Evolutionary conservation across 2,113 vertebrate genomes (phyloP), one percentile per base, ranked within the genome.

Genomic region (Columba janthina): DNA sequence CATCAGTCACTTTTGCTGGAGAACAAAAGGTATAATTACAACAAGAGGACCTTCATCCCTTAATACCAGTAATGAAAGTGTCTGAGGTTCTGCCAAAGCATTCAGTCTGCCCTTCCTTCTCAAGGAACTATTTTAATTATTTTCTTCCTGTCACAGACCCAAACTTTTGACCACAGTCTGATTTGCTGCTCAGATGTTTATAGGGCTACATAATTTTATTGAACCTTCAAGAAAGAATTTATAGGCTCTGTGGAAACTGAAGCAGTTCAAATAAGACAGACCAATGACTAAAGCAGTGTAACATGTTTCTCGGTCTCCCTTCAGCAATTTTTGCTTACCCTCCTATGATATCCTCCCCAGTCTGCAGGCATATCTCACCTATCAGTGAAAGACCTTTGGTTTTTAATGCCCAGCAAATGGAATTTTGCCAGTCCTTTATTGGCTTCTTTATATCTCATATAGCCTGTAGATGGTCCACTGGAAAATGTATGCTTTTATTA

Each of bases 111-210:
- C 34, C 16, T 91, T 94, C 78, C 71, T 94, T 90, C 64, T 76
- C 54, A 85, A 69, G 54, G 31, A 94, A 91, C 24, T 2, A 18
- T 93, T 93, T 88, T 57, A 88, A 94, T 93, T 95, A 90, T 94
- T 96, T 94, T 93, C 90, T 85, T 93, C 85, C 71, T 90, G 54
- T 83, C 88, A 79, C 40, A 76, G 71, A 70, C 79, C 50, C 82
- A 90, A 88, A 82, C 40, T 93, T 89, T 71, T 90, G 71, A 91
- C 74, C 50, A 36, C 87, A 88, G 46, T 50, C 78, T 85, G 85
- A 88, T 90, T 90, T 95, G 75, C 38, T 94, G 66, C 54, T 97
- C 62, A 95, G 34, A 94, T 51, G 57, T 94, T 96, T 93, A 94
- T 44, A 78, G 53, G 53, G 48, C 75, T 79, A 72, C 71, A 93